phyloP scores from a whole-genome alignment of 2,113 vertebrate genomes.

The Globicephala melas region DNA sequence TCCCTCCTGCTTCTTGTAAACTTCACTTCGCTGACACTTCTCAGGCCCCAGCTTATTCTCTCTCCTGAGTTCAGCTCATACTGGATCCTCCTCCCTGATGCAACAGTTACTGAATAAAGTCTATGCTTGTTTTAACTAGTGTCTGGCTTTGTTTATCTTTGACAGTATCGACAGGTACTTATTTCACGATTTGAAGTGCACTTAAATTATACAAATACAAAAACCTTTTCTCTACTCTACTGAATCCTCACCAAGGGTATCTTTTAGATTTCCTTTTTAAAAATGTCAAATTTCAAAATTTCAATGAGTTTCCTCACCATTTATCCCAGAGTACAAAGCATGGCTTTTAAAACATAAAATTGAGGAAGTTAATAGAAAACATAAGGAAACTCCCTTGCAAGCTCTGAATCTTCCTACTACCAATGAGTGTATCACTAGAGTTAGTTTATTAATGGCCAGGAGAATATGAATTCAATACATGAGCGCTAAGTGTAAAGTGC shows the following conservation, averaged over 20 bases:
- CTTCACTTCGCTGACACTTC: background rate
- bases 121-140: background rate
- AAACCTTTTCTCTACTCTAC: background rate
- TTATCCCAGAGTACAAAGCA: background rate
- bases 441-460: background rate
- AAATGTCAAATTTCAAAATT: background rate
- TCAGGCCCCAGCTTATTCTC: background rate
- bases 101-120: background rate
- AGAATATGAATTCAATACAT: background rate
- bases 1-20: background rate
- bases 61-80: background rate
- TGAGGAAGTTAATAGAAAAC: background rate
- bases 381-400: background rate
- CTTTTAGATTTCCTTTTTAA: constrained; percentile 18
- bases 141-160: background rate
- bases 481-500: background rate
- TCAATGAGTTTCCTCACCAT: background rate
- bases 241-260: background rate
- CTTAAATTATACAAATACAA: background rate
- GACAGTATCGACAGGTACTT: background rate
- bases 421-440: background rate
- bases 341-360: background rate
- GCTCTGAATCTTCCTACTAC: background rate
- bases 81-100: background rate
- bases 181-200: background rate